Percentiles rank a stretch among this genome's conserved stretches.
These are phyloP conservation scores for Thermophis baileyi DNA, from an alignment of 2,113 vertebrate species.

Conservation along the genomic window DNA sequence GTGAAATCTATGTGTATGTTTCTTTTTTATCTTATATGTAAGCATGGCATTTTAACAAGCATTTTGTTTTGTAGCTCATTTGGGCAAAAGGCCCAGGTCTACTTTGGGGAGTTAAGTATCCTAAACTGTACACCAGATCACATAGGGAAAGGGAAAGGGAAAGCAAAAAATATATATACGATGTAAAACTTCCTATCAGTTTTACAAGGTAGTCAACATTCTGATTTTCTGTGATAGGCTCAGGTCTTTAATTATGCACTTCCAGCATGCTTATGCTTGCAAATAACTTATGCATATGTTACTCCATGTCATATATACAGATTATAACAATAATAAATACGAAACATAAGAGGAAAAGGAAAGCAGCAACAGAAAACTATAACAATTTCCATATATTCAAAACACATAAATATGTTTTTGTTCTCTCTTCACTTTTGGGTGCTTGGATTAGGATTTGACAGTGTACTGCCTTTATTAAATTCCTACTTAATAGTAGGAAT, in stretches of 20 bases:
- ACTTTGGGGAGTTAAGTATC: conserved; percentile 47
- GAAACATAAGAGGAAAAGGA: conserved; percentile 16
- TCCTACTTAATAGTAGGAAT: background rate
- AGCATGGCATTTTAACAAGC: conserved; percentile 49
- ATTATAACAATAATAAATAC: background rate
- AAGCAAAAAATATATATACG: background rate
- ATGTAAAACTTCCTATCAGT: conserved; percentile 45
- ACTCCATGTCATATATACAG: background rate
- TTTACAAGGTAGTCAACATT: conserved; percentile 9
- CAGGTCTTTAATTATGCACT: background rate
- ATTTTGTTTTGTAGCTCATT: conserved; percentile 28
- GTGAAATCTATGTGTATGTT: conserved; percentile 36
- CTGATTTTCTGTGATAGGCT: conserved; percentile 19
- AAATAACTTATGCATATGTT: conserved; percentile 22
- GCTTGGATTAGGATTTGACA: background rate
- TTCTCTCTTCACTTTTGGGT: background rate
- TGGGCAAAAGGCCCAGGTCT: conserved; percentile 37
- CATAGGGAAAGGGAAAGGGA: conserved; percentile 28
- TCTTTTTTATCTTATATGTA: conserved; percentile 31
- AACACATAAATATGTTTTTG: no score
- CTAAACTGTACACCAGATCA: conserved; percentile 48
- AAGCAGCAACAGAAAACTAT: conserved; percentile 26
- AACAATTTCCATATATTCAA: background rate
- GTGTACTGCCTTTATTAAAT: background rate
- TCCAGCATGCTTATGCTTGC: conserved; percentile 10